Percentiles rank a stretch among this genome's conserved stretches.
phyloP scores from a whole-genome alignment of 2,113 vertebrate genomes.

The Tachysurus vachellii region DNA sequence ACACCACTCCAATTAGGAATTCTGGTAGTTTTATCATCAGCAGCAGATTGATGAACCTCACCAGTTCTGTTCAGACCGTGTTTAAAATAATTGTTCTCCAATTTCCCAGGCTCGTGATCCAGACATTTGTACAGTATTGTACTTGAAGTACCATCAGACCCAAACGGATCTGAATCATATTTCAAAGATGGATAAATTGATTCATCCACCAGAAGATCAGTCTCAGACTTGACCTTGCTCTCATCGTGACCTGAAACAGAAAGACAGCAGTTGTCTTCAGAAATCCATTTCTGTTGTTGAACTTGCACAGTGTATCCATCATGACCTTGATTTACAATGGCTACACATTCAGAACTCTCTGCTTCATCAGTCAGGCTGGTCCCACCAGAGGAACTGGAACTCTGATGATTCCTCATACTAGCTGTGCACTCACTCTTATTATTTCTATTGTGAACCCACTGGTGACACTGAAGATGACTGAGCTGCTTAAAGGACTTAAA shows the following conservation, averaged over 20 bases:
- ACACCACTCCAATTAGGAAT: not conserved
- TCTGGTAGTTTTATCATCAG: not conserved
- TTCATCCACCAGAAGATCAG: not conserved
- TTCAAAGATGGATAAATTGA: not conserved
- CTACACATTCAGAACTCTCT: not conserved
- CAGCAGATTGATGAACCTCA: not conserved
- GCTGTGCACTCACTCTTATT: not conserved
- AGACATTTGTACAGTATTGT: not conserved
- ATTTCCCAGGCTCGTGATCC: not conserved
- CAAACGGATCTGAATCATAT: slow-evolving; percentile 3
- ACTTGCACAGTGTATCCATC: not conserved
- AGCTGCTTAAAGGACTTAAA: slow-evolving; percentile 81
- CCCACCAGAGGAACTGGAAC: not conserved
- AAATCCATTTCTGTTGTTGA: not conserved
- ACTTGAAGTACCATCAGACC: not conserved
- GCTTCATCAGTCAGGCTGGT: not conserved
- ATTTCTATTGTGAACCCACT: slow-evolving; percentile 69
- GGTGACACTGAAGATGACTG: slow-evolving; percentile 81
- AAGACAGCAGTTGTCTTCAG: not conserved
- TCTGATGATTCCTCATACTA: not conserved
- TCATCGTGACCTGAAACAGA: not conserved
- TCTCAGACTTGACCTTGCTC: slow-evolving; percentile 37
- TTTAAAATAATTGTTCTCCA: slow-evolving; percentile 9
- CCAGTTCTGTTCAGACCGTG: not conserved
- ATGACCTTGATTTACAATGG: not conserved